Conservation (phyloP, 2,113 vertebrate species). For the Sebastes schlegelii region DNA sequence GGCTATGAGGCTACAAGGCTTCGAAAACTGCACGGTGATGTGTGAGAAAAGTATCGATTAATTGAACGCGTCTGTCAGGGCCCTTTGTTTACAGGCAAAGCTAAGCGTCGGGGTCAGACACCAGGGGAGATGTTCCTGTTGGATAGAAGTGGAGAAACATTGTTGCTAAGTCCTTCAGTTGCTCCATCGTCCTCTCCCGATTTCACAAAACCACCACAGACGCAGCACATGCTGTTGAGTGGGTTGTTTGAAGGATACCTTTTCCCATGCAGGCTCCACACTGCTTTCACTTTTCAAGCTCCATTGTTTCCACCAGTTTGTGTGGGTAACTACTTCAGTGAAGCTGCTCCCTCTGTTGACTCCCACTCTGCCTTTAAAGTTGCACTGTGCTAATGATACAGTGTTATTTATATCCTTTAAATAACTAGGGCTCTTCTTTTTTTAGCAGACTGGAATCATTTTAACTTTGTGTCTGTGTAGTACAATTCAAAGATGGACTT, state of each 20-base stretch:
- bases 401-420: slow-evolving; percentile 59
- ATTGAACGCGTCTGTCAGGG: slow-evolving; percentile 50
- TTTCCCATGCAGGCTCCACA: slow-evolving; percentile 26
- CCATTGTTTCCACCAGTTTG: slow-evolving; percentile 47
- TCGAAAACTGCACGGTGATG: slow-evolving; percentile 23
- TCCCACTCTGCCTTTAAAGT: slow-evolving; percentile 37
- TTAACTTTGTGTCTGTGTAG: slow-evolving; percentile 35
- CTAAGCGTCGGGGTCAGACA: slow-evolving; percentile 60
- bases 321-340: slow-evolving; percentile 44
- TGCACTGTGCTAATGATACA: slow-evolving; percentile 43
- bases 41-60: slow-evolving; percentile 59
- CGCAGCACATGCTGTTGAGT: slow-evolving; percentile 32
- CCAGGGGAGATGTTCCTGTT: slow-evolving; percentile 48
- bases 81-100: slow-evolving; percentile 63
- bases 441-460: slow-evolving; percentile 37
- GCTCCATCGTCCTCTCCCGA: slow-evolving; percentile 24
- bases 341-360: slow-evolving; percentile 22
- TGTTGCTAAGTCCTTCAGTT: slow-evolving; percentile 49
- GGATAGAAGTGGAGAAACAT: slow-evolving; percentile 34
- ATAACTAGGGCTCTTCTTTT: slow-evolving; percentile 33
- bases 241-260: slow-evolving; percentile 46
- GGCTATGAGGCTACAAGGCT: neutral
- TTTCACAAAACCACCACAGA: slow-evolving; percentile 28
- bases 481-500: slow-evolving; percentile 55
- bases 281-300: slow-evolving; percentile 37